phyloP scores from a whole-genome alignment of 2,113 vertebrate genomes.

The Chrysemys picta region DNA sequence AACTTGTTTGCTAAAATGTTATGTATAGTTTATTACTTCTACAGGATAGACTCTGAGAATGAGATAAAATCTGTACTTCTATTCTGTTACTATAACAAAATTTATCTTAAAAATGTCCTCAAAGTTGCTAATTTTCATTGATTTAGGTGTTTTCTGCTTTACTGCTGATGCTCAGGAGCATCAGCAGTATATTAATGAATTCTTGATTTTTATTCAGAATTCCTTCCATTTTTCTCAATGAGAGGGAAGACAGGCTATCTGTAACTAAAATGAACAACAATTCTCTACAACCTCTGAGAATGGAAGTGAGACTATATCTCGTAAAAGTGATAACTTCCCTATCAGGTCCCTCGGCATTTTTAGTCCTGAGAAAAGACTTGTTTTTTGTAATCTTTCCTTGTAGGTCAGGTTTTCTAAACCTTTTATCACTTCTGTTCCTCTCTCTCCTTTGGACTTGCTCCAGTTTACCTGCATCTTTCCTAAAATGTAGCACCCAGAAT shows the following conservation, averaged over 20 bases:
- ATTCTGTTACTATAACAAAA: constrained; percentile 5
- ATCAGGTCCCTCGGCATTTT: neutral
- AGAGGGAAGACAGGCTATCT: constrained; percentile 45
- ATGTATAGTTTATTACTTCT: neutral
- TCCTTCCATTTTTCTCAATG: neutral
- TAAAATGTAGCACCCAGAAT: neutral
- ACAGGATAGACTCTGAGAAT: constrained; percentile 17
- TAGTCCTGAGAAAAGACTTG: too few species aligned
- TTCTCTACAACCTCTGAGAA: constrained; percentile 63
- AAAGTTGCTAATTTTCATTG: neutral
- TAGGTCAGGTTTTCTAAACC: neutral
- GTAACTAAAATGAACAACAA: constrained; percentile 5
- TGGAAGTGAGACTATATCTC: constrained; percentile 60
- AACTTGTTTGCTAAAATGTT: constrained; percentile 35
- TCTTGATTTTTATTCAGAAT: neutral
- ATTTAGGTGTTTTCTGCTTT: neutral
- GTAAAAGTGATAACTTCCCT: constrained; percentile 67
- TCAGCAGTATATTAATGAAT: constrained; percentile 17
- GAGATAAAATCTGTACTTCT: neutral
- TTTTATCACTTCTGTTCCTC: neutral
- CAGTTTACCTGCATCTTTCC: neutral
- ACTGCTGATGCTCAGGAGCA: neutral
- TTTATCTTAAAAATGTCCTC: neutral
- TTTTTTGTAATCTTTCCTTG: neutral
- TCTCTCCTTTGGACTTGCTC: neutral